Evolutionary conservation across 2,797 vertebrate species (phyloP).

Genomic region (Fratercula arctica): DNA sequence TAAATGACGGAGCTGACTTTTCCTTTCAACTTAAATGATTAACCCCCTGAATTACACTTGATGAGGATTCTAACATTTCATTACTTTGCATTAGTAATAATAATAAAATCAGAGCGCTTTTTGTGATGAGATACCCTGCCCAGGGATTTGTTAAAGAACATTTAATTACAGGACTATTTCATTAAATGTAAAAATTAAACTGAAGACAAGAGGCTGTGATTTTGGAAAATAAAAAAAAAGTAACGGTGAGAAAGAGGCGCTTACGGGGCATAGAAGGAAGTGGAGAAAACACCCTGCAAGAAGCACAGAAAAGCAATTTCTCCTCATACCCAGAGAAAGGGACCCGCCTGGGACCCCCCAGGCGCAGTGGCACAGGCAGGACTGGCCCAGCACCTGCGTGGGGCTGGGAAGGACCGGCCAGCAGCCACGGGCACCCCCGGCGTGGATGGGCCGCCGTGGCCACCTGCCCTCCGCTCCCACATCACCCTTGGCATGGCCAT

Average conservation of each 20-base stretch:
- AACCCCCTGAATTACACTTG: neutral
- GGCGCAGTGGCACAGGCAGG: neutral
- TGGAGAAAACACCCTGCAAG: neutral
- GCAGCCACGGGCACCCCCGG: neutral
- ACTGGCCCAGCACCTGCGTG: neutral
- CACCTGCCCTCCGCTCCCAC: neutral
- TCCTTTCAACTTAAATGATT: neutral
- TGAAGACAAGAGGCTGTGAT: neutral
- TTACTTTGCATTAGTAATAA: neutral
- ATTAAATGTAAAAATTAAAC: constrained; percentile 10
- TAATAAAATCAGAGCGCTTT: constrained; percentile 8
- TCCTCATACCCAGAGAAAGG: neutral
- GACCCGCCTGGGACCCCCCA: neutral
- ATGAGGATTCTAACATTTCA: neutral
- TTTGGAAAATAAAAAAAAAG: neutral
- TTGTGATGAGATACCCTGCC: neutral
- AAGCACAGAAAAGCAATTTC: neutral
- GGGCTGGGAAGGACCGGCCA: neutral
- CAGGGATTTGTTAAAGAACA: constrained; percentile 14
- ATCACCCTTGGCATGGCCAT: neutral
- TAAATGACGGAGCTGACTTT: neutral
- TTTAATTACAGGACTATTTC: constrained; percentile 21
- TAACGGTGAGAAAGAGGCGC: neutral
- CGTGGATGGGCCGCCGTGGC: neutral
- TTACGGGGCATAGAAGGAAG: neutral